These are phyloP conservation scores for Amblyornis subalaris DNA, from an alignment of 2,113 vertebrate genomes.

Conservation along the genomic window DNA sequence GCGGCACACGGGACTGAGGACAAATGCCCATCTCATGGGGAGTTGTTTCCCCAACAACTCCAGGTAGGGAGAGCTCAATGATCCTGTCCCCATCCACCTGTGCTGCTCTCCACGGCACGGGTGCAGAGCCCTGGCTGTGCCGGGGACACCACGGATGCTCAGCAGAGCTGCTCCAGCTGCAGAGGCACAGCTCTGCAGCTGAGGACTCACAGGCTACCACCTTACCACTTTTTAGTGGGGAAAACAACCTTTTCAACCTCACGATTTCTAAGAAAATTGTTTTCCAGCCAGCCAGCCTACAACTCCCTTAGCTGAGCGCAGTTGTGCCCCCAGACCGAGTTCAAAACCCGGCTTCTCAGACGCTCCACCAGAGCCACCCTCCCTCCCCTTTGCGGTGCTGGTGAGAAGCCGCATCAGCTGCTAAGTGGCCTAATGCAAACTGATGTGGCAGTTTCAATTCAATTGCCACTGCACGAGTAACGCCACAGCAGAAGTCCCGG, in stretches of 20 bases:
- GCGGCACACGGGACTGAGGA: accelerated
- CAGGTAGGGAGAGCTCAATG: accelerated
- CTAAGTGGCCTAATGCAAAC: constrained; percentile 23
- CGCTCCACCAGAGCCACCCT: neutral
- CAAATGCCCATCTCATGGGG: accelerated
- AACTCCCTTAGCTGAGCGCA: neutral
- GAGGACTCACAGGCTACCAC: neutral
- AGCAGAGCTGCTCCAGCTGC: neutral
- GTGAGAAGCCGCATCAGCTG: constrained; percentile 1
- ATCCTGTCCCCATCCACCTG: neutral
- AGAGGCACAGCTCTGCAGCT: neutral
- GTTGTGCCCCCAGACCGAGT: neutral
- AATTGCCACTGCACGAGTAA: constrained; percentile 5
- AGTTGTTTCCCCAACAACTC: no score
- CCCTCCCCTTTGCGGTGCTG: neutral
- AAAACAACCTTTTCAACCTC: neutral
- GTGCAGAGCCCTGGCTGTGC: accelerated
- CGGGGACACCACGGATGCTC: accelerated
- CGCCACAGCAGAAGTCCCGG: neutral
- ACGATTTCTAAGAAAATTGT: neutral
- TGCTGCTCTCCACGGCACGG: accelerated
- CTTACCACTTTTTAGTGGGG: accelerated
- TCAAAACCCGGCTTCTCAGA: neutral
- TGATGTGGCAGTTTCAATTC: constrained; percentile 39
- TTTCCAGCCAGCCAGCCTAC: neutral